phyloP scores from a whole-genome alignment of 2,797 vertebrate species.

The Gila robusta region DNA sequence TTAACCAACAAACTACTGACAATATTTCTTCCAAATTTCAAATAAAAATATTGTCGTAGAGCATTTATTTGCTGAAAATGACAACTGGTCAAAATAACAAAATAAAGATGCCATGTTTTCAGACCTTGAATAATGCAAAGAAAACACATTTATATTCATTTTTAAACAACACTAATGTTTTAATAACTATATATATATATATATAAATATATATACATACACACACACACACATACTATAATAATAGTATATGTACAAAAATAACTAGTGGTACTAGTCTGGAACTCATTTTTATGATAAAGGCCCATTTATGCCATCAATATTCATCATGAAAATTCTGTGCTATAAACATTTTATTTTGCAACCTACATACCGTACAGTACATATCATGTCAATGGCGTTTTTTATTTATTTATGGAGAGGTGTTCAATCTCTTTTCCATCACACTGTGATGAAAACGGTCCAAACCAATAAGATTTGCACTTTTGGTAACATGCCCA shows the following conservation, averaged over 20 bases:
- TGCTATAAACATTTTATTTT: neutral
- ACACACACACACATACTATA: too few species aligned
- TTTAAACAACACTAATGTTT: too few species aligned
- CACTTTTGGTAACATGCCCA: neutral
- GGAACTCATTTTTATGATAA: neutral
- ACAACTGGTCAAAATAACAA: too few species aligned
- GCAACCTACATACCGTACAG: neutral
- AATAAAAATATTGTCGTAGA: too few species aligned
- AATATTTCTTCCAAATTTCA: too few species aligned
- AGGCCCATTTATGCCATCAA: neutral
- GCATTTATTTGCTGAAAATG: too few species aligned
- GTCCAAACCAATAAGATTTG: neutral
- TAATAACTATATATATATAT: too few species aligned
- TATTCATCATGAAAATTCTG: neutral
- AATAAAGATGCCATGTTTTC: too few species aligned
- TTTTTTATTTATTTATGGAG: neutral
- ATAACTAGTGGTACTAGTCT: neutral
- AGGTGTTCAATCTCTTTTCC: neutral
- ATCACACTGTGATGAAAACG: neutral
- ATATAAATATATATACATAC: too few species aligned
- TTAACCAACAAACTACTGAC: too few species aligned
- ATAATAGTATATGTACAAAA: neutral
- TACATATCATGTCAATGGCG: neutral
- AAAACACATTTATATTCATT: too few species aligned
- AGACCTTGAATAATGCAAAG: too few species aligned